phyloP scores from a whole-genome alignment of 2,888 invertebrate species.

The Eumacrocentrus americanus region DNA sequence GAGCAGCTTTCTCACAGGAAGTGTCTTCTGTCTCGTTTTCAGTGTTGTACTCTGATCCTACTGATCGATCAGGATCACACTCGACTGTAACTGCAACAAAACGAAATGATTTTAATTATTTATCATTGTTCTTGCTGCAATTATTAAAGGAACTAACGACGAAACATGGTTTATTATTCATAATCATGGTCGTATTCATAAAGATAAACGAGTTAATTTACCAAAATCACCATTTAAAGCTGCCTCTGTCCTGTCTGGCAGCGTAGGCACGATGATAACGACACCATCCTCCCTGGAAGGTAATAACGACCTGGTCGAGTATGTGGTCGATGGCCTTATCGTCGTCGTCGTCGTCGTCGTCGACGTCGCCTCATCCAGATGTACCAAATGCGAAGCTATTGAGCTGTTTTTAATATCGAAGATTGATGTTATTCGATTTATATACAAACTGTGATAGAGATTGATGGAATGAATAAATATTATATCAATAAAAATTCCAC shows the following conservation, averaged over 20 bases:
- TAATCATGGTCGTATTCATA: not conserved
- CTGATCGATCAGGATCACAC: slow-evolving; percentile 41
- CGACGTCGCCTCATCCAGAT: slow-evolving; percentile 43
- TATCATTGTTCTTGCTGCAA: too few relatives aligned
- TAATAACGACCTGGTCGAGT: slow-evolving; percentile 34
- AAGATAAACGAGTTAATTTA: slow-evolving; percentile 41
- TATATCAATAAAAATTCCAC: too few relatives aligned
- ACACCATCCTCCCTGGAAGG: slow-evolving; percentile 61
- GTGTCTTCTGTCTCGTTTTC: slow-evolving; percentile 59
- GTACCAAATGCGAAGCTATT: slow-evolving; percentile 48
- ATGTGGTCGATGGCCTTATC: slow-evolving; percentile 22
- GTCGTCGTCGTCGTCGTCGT: slow-evolving; percentile 21
- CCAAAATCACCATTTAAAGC: slow-evolving; percentile 39
- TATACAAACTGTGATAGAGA: too few relatives aligned
- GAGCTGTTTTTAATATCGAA: slow-evolving; percentile 38
- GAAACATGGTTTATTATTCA: not conserved
- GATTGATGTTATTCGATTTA: not conserved
- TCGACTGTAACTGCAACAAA: slow-evolving; percentile 43
- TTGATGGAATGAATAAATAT: too few relatives aligned
- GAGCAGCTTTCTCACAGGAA: slow-evolving; percentile 65
- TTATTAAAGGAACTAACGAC: slow-evolving; percentile 1
- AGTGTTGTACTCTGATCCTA: slow-evolving; percentile 55
- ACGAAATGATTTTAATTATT: too few relatives aligned
- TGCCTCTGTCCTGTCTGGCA: slow-evolving; percentile 48
- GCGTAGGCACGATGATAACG: slow-evolving; percentile 65